phyloP scores from a whole-genome alignment of 2,113 vertebrate species.

The Hemicordylus capensis region DNA sequence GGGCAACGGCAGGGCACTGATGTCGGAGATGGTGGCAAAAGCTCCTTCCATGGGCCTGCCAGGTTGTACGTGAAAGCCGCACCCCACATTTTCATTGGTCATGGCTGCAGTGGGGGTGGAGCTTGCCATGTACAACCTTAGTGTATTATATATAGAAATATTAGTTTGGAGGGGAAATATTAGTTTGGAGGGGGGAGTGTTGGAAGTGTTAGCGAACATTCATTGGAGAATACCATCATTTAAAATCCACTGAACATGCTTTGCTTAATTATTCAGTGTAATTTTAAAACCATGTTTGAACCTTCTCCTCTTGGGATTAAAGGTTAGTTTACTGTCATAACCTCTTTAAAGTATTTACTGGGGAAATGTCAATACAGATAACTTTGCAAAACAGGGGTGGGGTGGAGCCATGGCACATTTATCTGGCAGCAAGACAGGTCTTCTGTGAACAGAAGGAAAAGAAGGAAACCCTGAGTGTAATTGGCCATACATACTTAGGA shows the following conservation, averaged over 20 bases:
- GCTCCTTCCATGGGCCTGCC: too few relatives aligned
- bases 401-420: background rate
- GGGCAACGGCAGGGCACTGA: too few relatives aligned
- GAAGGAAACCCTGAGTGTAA: background rate
- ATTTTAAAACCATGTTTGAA: constrained; percentile 19
- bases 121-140: too few relatives aligned
- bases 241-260: background rate
- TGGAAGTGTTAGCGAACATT: background rate
- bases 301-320: background rate
- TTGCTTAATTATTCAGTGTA: background rate
- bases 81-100: too few relatives aligned
- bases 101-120: too few relatives aligned
- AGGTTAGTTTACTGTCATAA: background rate
- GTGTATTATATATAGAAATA: too few relatives aligned
- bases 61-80: too few relatives aligned
- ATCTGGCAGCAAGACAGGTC: background rate
- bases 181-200: too few relatives aligned
- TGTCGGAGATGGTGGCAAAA: too few relatives aligned
- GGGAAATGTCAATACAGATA: background rate
- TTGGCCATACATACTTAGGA: background rate
- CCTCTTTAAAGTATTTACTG: background rate
- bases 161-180: too few relatives aligned
- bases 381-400: background rate
- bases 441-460: background rate
- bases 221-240: constrained; percentile 1